Conservation (phyloP, 2,113 vertebrate genomes). For the Diglossa brunneiventris region DNA sequence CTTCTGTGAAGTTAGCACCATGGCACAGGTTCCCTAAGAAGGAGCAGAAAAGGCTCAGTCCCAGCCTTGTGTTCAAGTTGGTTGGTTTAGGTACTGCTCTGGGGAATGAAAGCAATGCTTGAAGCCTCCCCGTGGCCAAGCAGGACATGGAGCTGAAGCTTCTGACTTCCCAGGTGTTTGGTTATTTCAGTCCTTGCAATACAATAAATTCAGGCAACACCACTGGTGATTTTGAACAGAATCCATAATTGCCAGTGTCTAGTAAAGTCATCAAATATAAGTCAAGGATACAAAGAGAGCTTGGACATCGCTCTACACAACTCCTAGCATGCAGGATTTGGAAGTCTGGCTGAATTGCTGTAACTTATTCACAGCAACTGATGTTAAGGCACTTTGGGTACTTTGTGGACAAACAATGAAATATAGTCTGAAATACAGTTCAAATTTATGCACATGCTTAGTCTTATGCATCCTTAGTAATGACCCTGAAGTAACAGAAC, state of each 20-base stretch:
- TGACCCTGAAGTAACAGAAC: not conserved
- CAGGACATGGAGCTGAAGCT: not conserved
- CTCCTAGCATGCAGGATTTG: not conserved
- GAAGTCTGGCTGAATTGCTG: not conserved
- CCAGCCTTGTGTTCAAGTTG: not conserved
- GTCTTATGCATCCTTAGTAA: not conserved
- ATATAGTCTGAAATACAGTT: not conserved
- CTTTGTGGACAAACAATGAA: not conserved
- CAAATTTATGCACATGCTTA: not conserved
- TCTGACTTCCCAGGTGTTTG: not conserved
- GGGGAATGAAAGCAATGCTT: not conserved
- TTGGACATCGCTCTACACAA: not conserved
- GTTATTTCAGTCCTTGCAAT: not conserved
- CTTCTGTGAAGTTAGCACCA: fast-evolving
- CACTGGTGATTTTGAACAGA: not conserved
- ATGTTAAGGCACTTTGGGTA: not conserved
- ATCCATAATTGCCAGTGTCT: not conserved
- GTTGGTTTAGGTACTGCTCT: not conserved
- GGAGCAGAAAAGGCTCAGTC: not conserved
- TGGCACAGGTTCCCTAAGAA: not conserved
- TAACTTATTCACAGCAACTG: not conserved
- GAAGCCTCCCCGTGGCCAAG: not conserved
- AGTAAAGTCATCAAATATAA: not conserved
- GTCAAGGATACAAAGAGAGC: not conserved
- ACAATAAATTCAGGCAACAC: not conserved